These are phyloP conservation scores for Argopecten irradians DNA, from an alignment of 1,140 invertebrate species.

Conservation along the genomic window DNA sequence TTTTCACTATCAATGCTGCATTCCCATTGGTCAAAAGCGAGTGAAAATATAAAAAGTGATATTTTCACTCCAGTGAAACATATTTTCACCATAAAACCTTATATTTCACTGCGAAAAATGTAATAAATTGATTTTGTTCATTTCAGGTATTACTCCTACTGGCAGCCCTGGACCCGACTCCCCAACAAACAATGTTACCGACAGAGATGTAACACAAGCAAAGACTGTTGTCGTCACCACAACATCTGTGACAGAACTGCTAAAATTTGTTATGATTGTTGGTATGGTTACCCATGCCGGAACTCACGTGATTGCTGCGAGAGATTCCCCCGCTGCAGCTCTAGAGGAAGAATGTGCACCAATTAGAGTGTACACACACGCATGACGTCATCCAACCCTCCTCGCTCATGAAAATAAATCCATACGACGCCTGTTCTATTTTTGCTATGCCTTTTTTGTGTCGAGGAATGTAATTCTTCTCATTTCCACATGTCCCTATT, in stretches of 20 bases:
- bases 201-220: conserved; percentile 51
- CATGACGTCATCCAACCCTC: conserved; percentile 24
- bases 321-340: conserved; percentile 58
- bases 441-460: conserved; percentile 20
- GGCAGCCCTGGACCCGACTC: conserved; percentile 57
- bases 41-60: too few relatives aligned
- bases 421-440: conserved; percentile 22
- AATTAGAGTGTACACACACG: not conserved
- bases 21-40: too few relatives aligned
- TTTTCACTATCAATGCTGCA: too few relatives aligned
- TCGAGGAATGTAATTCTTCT: conserved; percentile 21
- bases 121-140: not conserved
- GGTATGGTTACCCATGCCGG: conserved; percentile 62
- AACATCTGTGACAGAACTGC: conserved; percentile 60
- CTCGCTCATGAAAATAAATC: conserved; percentile 21
- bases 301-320: conserved; percentile 60
- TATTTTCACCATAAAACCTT: too few relatives aligned
- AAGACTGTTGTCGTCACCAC: conserved; percentile 62
- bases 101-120: not conserved
- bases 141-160: conserved; percentile 32
- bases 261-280: conserved; percentile 62
- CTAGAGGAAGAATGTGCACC: conserved; percentile 35
- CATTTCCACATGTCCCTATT: conserved; percentile 13
- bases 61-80: too few relatives aligned
- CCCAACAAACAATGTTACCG: conserved; percentile 60